These are phyloP conservation scores for Hippocampus mohnikei DNA, from an alignment of 2,113 vertebrate species.

Conservation along the genomic window DNA sequence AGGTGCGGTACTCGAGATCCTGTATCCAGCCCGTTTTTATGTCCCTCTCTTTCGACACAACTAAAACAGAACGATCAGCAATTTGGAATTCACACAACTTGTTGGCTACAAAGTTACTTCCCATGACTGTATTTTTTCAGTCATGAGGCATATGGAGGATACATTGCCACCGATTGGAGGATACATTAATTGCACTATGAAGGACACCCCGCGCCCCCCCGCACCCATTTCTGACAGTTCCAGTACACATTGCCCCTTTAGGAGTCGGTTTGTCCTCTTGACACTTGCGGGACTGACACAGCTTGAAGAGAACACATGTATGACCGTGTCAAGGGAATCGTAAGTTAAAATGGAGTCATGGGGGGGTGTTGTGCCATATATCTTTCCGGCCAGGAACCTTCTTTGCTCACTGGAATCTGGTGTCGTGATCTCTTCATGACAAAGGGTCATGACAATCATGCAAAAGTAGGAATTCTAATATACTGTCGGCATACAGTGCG, in stretches of 20 bases:
- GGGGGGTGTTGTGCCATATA: background rate
- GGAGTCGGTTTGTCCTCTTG: background rate
- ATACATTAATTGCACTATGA: background rate
- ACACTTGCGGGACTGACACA: background rate
- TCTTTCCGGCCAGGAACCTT: background rate
- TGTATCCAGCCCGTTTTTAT: too few relatives aligned
- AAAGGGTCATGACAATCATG: too few relatives aligned
- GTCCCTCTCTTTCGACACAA: too few relatives aligned
- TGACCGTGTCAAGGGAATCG: background rate
- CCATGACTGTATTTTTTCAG: background rate
- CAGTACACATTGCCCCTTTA: background rate
- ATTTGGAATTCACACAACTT: too few relatives aligned
- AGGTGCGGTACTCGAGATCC: too few relatives aligned
- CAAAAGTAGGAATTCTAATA: too few relatives aligned
- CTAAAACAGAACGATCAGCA: too few relatives aligned
- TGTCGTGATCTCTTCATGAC: too few relatives aligned
- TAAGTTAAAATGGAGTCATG: background rate
- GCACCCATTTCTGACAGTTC: background rate
- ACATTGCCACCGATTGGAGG: background rate
- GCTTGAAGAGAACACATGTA: too few relatives aligned
- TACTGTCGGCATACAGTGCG: too few relatives aligned
- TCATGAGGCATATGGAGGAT: background rate
- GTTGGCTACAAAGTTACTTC: background rate
- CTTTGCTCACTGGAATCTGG: too few relatives aligned
- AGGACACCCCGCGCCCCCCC: background rate